Evolutionary conservation across 2,113 vertebrate species (phyloP), one percentile per base, ranked within the genome.

Genomic region (Xiphophorus couchianus): DNA sequence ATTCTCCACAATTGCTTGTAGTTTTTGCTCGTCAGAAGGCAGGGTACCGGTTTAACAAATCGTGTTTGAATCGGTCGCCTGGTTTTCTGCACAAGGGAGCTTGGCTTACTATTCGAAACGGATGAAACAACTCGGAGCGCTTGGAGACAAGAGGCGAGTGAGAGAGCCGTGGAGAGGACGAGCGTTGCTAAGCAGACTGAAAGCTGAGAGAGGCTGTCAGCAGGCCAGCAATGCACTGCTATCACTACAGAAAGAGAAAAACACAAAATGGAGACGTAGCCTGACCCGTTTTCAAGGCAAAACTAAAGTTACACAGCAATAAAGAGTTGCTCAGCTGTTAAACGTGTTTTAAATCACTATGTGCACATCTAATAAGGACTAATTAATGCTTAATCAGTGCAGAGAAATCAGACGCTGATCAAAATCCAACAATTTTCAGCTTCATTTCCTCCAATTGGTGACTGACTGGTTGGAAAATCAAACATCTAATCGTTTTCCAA

Each of bases 151-250:
- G 87, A 78, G 84, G 73, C 69, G 78, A 86, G 88, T 77, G 90
- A 91, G 84, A 74, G 82, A 88, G 83, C 77, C 73, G 76, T 64
- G 76, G 73, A 86, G 78, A 81, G 71, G 84, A 85, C 25, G 78
- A 90, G 91, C 77, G 91, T 92, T 93, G 91, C 92, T 93, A 93
- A 91, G 92, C 92, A 91, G 92, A 92, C 84, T 89, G 83, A 85
- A 89, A 89, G 86, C 82, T 6, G 74, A 85, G 85, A 78, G 86
- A 90, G 86, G 78, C 84, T 88, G 89, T 85, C 88, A 89, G 91
- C 80, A 69, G 84, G 90, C 89, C 89, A 89, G 84, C 76, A 81
- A 76, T 72, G 83, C 79, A 69, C 82, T 77, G 87, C 81, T 86
- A 86, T 89, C 86, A 83, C 83, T 65, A 82, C 77, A 74, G 66